Conservation (phyloP, 2,113 vertebrate genomes). For the Siphamia tubifer region DNA sequence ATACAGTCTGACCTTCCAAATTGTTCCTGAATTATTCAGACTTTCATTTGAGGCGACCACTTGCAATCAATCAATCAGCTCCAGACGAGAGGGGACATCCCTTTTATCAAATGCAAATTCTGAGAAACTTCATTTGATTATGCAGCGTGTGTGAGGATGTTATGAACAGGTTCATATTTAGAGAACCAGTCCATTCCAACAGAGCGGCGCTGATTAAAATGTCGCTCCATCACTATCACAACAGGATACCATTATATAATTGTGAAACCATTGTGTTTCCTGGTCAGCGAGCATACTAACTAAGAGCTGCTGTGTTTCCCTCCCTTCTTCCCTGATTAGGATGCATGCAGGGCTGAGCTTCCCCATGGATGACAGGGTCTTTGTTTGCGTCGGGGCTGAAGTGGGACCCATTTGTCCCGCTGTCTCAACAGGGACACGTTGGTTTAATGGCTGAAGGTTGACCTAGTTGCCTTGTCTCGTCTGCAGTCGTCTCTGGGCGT, state of each 20-base stretch:
- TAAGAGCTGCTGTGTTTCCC: conserved; percentile 1
- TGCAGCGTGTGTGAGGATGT: neutral
- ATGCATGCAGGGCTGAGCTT: conserved; percentile 47
- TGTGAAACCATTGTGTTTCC: conserved; percentile 25
- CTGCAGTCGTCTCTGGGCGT: conserved; percentile 17
- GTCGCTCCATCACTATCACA: conserved; percentile 4
- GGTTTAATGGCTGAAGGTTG: conserved; percentile 48
- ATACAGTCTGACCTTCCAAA: conserved; percentile 30
- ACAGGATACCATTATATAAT: neutral
- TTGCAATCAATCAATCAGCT: conserved; percentile 53
- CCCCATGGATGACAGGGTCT: conserved; percentile 34
- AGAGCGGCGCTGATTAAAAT: neutral
- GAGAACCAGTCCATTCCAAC: neutral
- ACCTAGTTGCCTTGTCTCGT: conserved; percentile 60
- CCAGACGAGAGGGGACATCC: conserved; percentile 5
- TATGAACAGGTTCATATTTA: neutral
- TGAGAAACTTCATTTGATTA: neutral
- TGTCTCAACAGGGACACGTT: conserved; percentile 33
- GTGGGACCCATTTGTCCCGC: conserved; percentile 47
- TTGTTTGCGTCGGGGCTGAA: conserved; percentile 47
- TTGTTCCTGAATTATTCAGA: conserved; percentile 68
- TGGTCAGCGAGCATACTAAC: conserved; percentile 34
- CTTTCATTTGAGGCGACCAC: conserved; percentile 57
- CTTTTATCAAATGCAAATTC: conserved; percentile 40
- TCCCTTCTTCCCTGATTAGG: conserved; percentile 45